Base-by-base conservation (phyloP, 2,113 vertebrate genomes). In the Benitochromis conjunctus region DNA sequence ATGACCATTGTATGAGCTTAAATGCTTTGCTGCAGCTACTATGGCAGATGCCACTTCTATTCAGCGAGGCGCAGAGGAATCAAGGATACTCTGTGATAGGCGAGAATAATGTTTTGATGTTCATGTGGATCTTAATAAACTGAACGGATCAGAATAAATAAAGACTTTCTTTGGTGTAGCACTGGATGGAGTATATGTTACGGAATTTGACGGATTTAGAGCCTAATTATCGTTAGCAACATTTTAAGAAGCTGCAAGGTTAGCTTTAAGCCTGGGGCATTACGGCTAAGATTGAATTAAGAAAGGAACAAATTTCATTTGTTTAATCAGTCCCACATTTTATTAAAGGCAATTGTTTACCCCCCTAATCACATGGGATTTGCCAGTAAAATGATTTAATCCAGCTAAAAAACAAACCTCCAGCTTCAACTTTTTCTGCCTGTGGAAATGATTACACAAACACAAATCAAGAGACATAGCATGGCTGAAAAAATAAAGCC, bases 1-100 rank as follows among this genome's bases (percentile, higher is more conserved):
- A 94, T 94, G 91, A 90, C 92, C 31, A 26, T 83, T 82, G 83
- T 92, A 89, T 87, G 87, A 89, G 89, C 86, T 82, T 84, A 87
- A 91, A 91, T 85, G 87, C 88, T 89, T 93, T 91, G 85, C 82
- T 86, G 91, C 88, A 82, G 79, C 79, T 31, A 79, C 58, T 29
- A 54, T 80, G 74, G 81, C 86, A 88, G 87, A 92, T 88, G 86
- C 55, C 41, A 48, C 83, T 41, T 91, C 58, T 29, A 77, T 91
- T 89, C 53, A 64, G 51, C 13, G 69, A 78, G 81, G 13, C 4
- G 2, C 12, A 26, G 56, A 58, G 79, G 56, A 88, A 93, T 66
- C 26, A 85, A 81, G 77, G 79, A 83, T 85, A 31, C 24, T 48
- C n/a, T 5, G 11, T 19, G 16, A 77, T 48, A 36, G 43, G 9